Evolutionary conservation across 2,797 vertebrate species (phyloP), one percentile per base, ranked within the genome.

Genomic region (Delichon dasypus): DNA sequence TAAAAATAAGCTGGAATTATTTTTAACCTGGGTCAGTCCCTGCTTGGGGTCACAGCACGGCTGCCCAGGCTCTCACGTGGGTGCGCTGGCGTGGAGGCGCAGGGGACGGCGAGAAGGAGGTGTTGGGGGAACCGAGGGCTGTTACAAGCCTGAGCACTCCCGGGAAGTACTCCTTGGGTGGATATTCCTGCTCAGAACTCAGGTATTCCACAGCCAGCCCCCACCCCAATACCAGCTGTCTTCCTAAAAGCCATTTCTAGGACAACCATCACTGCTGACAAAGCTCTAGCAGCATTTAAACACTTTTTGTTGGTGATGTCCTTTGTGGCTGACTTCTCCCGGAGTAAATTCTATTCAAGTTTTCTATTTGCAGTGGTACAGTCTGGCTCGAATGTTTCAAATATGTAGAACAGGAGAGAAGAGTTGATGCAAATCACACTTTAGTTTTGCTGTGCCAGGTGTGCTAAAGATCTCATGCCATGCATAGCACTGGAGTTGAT

Each of bases 1-100:
- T 96, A 95, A 95, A 96, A 96, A 91, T 94, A 94, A 90, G 47
- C 66, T 73, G 1, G 6, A 44, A 61, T 78, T 96, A 96, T 96
- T 94, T 96, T 95, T 93, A 96, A 76, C 90, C 11, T 0, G 6
- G 88, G 62, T 85, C 88, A 42, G 76, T 66, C 60, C 42, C 72
- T 78, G 62, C 66, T 44, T 10, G 34, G 62, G 73, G 86, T 95
- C 65, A 54, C 0, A 0, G 70, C 0, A 0, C 0, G 10, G 68
- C 85, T 80, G 85, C 87, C 62, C 12, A 5, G 84, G 42, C 88
- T 51, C 82, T 91, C 76, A 64, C 4, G 16, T 85, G 91, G 54
- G 18, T 40, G 29, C 53, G 73, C 80, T 75, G 85, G 58, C 0
- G 6, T 26, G 40, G 93, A 26, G 50, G 47, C 0, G 0, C 5